Base-by-base conservation (phyloP, 2,113 vertebrate genomes). In the Rhinogobius similis region DNA sequence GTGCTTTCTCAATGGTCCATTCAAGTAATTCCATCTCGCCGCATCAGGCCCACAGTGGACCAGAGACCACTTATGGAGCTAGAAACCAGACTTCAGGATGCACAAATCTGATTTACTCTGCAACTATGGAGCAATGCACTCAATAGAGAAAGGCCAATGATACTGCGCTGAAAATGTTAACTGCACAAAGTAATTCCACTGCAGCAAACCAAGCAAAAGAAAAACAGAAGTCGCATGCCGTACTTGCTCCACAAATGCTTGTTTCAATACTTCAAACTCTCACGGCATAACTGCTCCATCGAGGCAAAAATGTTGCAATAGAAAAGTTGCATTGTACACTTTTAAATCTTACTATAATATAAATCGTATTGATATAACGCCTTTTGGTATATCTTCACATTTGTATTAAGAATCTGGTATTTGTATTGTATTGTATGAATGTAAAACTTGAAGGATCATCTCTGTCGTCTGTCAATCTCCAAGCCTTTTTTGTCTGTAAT, bases 11-110 rank as follows among this genome's bases (percentile, higher is more conserved):
- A 44, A 50, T 44, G 73, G 67, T 67, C 27, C 23, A 50, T 68
- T 72, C 68, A 41, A 69, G 64, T 68, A 58, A 24, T 79, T 78
- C 73, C 41, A 70, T 65, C 53, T 26, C 29, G 50, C 56, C 26
- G 10, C 18, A 59, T 62, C 48, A 21, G 46, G 55, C 29, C 56
- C 48, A 24, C 72, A 10, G 20, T 23, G 65, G 70, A 59, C 48
- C 14, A 52, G 53, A 26, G 24, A 65, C 3, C 63, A 62, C 52
- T 81, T 62, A 62, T 10, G 14, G 67, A 80, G n/a, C 50, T 7
- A 29, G 24, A 67, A 66, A 43, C 69, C 68, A 27, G 68, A 46
- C 36, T 44, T 32, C 32, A 18, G 59, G 32, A 50, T 56, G 7
- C 70, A 23, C 39, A 41, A 27, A 56, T 65, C 66, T 21, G 21